These are phyloP conservation scores for Catotricha subobsoleta DNA, from an alignment of 2,888 invertebrate genomes.

Conservation along the genomic window DNA sequence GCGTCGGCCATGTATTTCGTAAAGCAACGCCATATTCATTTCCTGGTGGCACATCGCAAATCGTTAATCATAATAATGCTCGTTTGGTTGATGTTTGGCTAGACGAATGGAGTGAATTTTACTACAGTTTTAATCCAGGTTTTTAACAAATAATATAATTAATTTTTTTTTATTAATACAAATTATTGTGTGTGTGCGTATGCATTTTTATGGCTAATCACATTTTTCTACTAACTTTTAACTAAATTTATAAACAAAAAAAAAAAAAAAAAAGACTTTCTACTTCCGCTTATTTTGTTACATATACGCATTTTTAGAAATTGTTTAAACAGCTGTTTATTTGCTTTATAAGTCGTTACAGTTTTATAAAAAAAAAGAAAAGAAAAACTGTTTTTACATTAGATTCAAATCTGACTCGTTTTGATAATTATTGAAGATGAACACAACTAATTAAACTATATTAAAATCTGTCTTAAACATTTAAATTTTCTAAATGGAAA, in stretches of 20 bases:
- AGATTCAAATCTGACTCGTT: too few relatives aligned
- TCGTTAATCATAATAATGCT: constrained; percentile 98
- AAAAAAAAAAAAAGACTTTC: too few relatives aligned
- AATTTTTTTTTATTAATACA: constrained; percentile 3
- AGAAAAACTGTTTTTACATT: too few relatives aligned
- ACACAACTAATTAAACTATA: too few relatives aligned
- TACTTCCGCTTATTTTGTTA: too few relatives aligned
- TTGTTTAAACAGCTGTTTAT: constrained; percentile 2
- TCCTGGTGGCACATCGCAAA: constrained; percentile 91
- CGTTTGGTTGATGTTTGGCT: constrained; percentile 98
- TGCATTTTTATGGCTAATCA: neutral
- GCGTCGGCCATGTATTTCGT: constrained; percentile 93
- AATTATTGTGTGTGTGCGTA: constrained; percentile 3
- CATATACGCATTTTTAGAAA: too few relatives aligned
- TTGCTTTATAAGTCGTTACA: too few relatives aligned
- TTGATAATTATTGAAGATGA: too few relatives aligned
- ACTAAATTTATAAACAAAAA: neutral
- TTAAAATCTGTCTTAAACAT: too few relatives aligned
- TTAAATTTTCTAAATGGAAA: too few relatives aligned
- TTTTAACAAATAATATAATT: too few relatives aligned
- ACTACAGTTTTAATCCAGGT: constrained; percentile 98
- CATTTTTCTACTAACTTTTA: neutral
- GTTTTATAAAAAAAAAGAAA: too few relatives aligned
- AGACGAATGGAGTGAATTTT: constrained; percentile 98
- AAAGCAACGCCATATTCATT: constrained; percentile 96